Conservation (phyloP, 2,113 vertebrate genomes). For the Tyrannus savana region DNA sequence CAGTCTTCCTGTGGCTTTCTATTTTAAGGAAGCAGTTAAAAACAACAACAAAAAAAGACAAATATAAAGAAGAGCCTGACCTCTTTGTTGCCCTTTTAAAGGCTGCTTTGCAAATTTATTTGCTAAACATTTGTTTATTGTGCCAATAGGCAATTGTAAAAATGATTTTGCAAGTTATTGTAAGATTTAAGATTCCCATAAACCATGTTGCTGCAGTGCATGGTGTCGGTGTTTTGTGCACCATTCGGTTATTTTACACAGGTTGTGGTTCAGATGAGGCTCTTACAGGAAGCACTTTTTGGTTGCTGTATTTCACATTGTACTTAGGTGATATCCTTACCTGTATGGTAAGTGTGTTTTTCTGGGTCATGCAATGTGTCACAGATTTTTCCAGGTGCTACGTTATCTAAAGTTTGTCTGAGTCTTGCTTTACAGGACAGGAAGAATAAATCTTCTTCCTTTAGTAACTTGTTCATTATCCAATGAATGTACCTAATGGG, state of each 20-base stretch:
- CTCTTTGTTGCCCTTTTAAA: not conserved
- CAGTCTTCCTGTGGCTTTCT: not conserved
- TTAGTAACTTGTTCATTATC: not conserved
- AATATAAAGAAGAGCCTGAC: not conserved
- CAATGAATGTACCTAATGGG: not conserved
- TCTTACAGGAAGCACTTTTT: not conserved
- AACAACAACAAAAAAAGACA: not conserved
- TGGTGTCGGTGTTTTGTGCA: not conserved
- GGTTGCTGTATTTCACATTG: not conserved
- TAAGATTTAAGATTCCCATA: not conserved
- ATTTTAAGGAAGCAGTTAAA: not conserved
- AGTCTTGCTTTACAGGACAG: not conserved
- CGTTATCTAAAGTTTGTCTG: not conserved
- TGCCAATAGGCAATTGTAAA: not conserved
- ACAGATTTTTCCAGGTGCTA: not conserved
- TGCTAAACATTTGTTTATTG: not conserved
- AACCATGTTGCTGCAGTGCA: not conserved
- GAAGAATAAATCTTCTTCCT: not conserved
- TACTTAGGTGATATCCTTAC: not conserved
- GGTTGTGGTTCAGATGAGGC: not conserved
- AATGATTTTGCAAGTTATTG: not conserved
- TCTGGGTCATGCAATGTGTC: not conserved
- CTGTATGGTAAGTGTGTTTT: not conserved
- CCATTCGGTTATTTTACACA: not conserved
- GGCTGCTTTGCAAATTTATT: not conserved